phyloP scores from a whole-genome alignment of 2,888 invertebrate species.

The Clitarchus hookeri region DNA sequence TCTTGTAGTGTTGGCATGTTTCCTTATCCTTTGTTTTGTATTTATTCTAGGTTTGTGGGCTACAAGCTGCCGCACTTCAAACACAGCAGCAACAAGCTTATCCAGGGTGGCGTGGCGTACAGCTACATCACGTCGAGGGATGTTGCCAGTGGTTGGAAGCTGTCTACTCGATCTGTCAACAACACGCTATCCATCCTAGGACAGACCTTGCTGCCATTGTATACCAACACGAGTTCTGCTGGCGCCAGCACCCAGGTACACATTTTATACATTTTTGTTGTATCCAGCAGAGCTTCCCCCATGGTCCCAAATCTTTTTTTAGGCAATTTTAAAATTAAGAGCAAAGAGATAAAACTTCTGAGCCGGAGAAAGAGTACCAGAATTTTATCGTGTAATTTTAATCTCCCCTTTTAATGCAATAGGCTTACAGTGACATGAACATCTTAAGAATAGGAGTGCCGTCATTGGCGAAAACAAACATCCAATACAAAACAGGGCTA shows the following conservation, averaged over 20 bases:
- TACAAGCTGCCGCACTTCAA: slow-evolving; percentile 78
- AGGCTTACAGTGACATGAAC: no score
- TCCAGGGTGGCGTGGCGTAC: slow-evolving; percentile 69
- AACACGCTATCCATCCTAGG: slow-evolving; percentile 60
- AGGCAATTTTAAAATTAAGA: no score
- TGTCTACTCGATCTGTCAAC: slow-evolving; percentile 67
- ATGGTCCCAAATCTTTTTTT: no score
- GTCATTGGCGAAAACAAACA: no score
- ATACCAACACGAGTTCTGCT: slow-evolving; percentile 33
- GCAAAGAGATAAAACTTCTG: no score
- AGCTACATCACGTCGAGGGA: slow-evolving; percentile 61
- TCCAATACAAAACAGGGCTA: no score
- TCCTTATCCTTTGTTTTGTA: background rate
- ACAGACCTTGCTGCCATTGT: slow-evolving; percentile 47
- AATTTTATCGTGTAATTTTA: no score
- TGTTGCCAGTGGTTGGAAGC: slow-evolving; percentile 65
- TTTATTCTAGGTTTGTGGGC: slow-evolving; percentile 72
- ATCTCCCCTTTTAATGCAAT: no score
- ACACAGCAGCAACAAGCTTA: slow-evolving; percentile 58
- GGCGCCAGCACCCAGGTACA: background rate
- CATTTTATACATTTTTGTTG: background rate
- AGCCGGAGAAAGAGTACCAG: no score
- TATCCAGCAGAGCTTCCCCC: no score
- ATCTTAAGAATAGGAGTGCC: no score
- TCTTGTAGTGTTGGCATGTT: no score